These are phyloP conservation scores for Leptestheria dahalacensis DNA, from an alignment of 1,140 invertebrate species.

Conservation along the genomic window DNA sequence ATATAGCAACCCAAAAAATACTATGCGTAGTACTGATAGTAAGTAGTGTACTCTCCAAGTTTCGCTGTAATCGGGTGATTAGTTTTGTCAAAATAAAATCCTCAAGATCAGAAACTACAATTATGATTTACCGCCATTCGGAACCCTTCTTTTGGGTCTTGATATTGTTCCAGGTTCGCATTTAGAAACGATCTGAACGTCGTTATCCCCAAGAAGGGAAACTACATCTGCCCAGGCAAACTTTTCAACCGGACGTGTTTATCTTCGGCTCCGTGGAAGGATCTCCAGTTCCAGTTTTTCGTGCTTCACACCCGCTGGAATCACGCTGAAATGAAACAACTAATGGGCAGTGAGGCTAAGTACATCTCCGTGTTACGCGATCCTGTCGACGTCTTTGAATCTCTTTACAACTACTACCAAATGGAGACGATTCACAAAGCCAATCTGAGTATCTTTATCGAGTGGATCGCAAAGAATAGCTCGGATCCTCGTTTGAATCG, in stretches of 20 bases:
- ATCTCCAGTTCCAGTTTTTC: constrained; percentile 19
- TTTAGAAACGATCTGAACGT: constrained; percentile 26
- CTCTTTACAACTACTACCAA: constrained; percentile 24
- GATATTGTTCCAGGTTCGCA: constrained; percentile 24
- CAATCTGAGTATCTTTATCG: too few species aligned
- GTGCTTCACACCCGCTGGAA: constrained; percentile 26
- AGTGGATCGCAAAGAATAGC: too few species aligned
- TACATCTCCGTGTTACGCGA: constrained; percentile 29
- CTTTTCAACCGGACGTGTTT: constrained; percentile 21
- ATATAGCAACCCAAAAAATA: too few species aligned
- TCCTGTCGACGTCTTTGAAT: constrained; percentile 28
- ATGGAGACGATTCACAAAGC: constrained; percentile 17
- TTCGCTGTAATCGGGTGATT: too few species aligned
- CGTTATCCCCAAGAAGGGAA: constrained; percentile 26
- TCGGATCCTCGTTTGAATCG: too few species aligned
- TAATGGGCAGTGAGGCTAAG: constrained; percentile 26
- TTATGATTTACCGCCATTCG: too few species aligned
- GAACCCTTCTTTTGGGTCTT: too few species aligned
- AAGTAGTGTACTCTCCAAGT: too few species aligned
- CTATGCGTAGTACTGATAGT: too few species aligned
- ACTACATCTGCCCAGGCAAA: constrained; percentile 22
- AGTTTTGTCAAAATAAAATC: too few species aligned
- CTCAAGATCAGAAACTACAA: too few species aligned
- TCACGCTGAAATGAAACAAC: constrained; percentile 18
- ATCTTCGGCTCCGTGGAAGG: constrained; percentile 8